Conservation (phyloP, 2,797 vertebrate genomes). For the Odontamblyopus lacepedii region DNA sequence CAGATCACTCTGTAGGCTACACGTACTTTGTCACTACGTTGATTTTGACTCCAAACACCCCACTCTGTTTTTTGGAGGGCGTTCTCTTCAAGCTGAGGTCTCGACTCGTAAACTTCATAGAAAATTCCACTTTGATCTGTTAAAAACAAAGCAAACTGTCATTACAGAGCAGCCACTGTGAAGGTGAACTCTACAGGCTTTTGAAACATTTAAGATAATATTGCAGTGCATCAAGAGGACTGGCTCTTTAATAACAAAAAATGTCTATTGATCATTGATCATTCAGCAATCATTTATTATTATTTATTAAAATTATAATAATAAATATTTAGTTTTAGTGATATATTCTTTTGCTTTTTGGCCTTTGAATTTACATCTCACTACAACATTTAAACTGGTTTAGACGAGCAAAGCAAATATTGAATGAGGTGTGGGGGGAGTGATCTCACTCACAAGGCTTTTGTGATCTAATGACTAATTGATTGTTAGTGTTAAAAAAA, state of each 20-base stretch:
- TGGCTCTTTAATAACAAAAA: too few relatives aligned
- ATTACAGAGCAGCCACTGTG: background rate
- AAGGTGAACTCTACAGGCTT: background rate
- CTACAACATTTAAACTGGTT: too few relatives aligned
- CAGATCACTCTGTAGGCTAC: background rate
- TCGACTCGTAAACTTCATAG: slow-evolving; percentile 94
- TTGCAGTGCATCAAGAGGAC: background rate
- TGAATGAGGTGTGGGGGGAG: background rate
- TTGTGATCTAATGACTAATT: slow-evolving; percentile 1
- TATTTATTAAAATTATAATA: too few relatives aligned
- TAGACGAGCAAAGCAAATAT: too few relatives aligned
- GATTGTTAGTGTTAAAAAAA: too few relatives aligned
- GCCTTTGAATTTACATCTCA: too few relatives aligned
- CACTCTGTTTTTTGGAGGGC: slow-evolving; percentile 91
- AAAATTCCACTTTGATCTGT: slow-evolving; percentile 95
- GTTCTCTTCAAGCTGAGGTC: slow-evolving; percentile 97
- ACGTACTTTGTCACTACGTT: slow-evolving; percentile 95
- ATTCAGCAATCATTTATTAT: too few relatives aligned
- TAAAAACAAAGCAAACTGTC: slow-evolving; percentile 1
- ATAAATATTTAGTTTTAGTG: too few relatives aligned
- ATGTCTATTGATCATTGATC: too few relatives aligned
- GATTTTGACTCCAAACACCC: slow-evolving; percentile 97
- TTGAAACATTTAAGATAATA: background rate
- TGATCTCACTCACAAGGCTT: background rate
- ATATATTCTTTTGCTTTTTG: too few relatives aligned